Percentiles rank a stretch among this genome's conserved stretches.
phyloP scores from a whole-genome alignment of 2,797 vertebrate species.

The Crax fasciolata region DNA sequence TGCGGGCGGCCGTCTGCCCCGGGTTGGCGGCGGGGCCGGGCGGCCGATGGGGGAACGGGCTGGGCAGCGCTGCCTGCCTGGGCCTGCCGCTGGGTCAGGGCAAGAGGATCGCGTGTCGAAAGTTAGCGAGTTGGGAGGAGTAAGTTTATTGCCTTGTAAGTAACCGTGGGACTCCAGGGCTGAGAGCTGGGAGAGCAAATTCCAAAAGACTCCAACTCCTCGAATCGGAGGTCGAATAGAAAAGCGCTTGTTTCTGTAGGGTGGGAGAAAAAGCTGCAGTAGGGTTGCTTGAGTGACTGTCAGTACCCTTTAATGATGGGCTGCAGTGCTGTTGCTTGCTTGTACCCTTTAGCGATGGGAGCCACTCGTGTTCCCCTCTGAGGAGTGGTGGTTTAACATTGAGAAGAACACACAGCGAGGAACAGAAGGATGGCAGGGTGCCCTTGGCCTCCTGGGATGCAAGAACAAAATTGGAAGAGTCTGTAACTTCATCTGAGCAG shows the following conservation, averaged over 20 bases:
- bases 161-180: neutral
- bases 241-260: neutral
- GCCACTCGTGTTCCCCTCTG: neutral
- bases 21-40: too few species aligned
- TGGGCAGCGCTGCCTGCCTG: too few species aligned
- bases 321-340: too few species aligned
- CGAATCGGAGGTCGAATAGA: neutral
- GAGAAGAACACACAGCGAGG: neutral
- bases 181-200: neutral
- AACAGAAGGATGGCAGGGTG: neutral
- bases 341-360: neutral
- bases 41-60: too few species aligned
- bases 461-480: neutral
- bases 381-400: neutral
- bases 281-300: neutral
- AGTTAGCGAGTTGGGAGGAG: neutral
- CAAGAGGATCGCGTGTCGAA: neutral
- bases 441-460: rapidly evolving
- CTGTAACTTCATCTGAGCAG: neutral
- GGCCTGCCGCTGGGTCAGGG: too few species aligned
- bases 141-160: neutral
- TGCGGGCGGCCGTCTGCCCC: too few species aligned
- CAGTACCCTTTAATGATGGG: neutral
- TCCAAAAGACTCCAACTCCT: neutral
- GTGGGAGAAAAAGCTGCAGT: neutral